Evolutionary conservation across 2,888 invertebrate species (phyloP).

Genomic region (Cheilosia impressa): DNA sequence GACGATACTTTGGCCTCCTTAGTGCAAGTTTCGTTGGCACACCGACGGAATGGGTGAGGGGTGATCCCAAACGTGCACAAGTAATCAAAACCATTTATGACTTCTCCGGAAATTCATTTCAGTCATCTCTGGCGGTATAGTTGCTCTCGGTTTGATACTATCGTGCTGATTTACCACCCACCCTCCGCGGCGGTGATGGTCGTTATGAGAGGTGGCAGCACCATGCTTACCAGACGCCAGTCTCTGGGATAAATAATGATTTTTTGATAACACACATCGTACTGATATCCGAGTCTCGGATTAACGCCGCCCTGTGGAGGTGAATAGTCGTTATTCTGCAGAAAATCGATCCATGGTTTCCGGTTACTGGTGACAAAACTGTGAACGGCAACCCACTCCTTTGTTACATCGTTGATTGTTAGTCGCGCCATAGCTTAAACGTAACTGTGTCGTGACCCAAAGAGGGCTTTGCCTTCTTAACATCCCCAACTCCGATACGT

Average conservation of each 20-base stretch:
- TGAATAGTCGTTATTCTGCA: conserved; percentile 3
- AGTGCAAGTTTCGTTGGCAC: conserved; percentile 11
- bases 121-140: conserved; percentile 27
- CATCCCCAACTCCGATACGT: background rate
- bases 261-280: conserved; percentile 48
- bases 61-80: conserved; percentile 67
- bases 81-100: conserved; percentile 74
- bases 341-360: conserved; percentile 57
- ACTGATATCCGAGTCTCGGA: conserved; percentile 20
- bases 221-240: conserved; percentile 12
- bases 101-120: conserved; percentile 67
- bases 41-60: background rate
- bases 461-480: conserved; percentile 44
- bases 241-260: conserved; percentile 64
- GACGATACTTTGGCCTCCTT: background rate
- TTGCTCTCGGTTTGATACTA: conserved; percentile 32
- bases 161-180: conserved; percentile 45
- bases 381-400: conserved; percentile 10
- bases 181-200: conserved; percentile 9
- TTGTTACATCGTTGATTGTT: conserved; percentile 4
- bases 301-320: conserved; percentile 17
- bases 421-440: conserved; percentile 15
- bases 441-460: conserved; percentile 43
- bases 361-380: conserved; percentile 45
- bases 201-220: conserved; percentile 50